A percentile compares a stretch with the other conserved stretches of the same genome.
phyloP scores from a whole-genome alignment of 2,113 vertebrate genomes.

The Saccopteryx bilineata region DNA sequence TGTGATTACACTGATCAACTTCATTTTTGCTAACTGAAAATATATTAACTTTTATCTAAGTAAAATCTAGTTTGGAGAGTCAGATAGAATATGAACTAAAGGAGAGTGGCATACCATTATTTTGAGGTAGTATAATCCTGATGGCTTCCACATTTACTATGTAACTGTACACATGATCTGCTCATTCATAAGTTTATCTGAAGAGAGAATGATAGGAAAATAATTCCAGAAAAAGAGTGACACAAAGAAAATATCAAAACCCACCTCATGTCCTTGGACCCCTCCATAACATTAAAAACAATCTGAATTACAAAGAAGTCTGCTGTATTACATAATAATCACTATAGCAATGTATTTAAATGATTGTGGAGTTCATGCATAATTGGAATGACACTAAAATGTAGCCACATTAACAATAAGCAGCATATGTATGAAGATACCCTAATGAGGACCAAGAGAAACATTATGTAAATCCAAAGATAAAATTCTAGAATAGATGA shows the following conservation, averaged over 20 bases:
- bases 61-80: not conserved
- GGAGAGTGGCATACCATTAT: not conserved
- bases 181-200: not conserved
- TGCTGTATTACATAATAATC: not conserved
- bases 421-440: conserved; percentile 64
- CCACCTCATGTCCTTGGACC: not conserved
- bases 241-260: not conserved
- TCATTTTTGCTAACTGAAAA: conserved; percentile 1
- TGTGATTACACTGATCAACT: not conserved
- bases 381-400: conserved; percentile 35
- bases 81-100: not conserved
- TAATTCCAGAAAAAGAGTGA: not conserved
- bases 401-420: conserved; percentile 59
- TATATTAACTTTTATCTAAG: not conserved
- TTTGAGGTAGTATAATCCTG: not conserved
- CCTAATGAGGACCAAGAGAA: conserved; percentile 74
- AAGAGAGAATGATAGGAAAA: not conserved
- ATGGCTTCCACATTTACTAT: not conserved
- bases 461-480: conserved; percentile 81
- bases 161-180: not conserved
- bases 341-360: conserved; percentile 57
- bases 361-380: conserved; percentile 53
- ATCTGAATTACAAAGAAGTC: conserved; percentile 36
- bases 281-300: conserved; percentile 15
- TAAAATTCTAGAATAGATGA: conserved; percentile 71